Percentiles rank a stretch among this genome's conserved stretches.
phyloP scores from a whole-genome alignment of 1,140 invertebrate species.

The Drosophila burlai region DNA sequence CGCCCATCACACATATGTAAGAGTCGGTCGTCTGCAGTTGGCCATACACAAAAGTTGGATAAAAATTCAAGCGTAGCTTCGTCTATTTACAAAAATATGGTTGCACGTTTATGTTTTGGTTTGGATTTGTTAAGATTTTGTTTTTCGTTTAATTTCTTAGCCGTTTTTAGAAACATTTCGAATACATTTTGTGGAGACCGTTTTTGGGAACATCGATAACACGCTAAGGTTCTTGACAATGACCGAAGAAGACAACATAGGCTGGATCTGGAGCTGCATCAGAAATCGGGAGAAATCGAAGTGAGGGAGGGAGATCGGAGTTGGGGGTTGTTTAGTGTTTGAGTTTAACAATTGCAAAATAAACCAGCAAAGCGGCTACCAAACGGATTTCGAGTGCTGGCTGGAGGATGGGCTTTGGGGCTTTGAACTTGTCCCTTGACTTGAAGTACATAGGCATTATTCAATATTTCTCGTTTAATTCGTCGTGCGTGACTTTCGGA shows the following conservation, averaged over 20 bases:
- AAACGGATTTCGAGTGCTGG: constrained; percentile 11
- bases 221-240: constrained; percentile 35
- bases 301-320: not conserved
- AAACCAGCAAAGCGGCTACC: constrained; percentile 58
- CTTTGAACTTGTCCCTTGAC: constrained; percentile 31
- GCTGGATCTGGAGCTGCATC: constrained; percentile 11
- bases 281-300: constrained; percentile 14
- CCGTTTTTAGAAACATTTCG: constrained; percentile 59
- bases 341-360: constrained; percentile 79
- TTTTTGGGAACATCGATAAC: constrained; percentile 62
- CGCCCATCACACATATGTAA: constrained; percentile 33
- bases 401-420: constrained; percentile 21
- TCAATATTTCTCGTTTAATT: constrained; percentile 28
- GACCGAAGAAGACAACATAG: constrained; percentile 39
- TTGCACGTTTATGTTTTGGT: constrained; percentile 48
- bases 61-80: constrained; percentile 73
- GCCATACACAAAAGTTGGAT: constrained; percentile 66
- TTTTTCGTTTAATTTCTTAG: constrained; percentile 38
- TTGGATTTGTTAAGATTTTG: constrained; percentile 36
- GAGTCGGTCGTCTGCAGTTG: constrained; percentile 51
- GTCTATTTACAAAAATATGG: constrained; percentile 81
- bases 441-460: constrained; percentile 28
- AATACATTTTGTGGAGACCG: constrained; percentile 63
- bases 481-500: constrained; percentile 26
- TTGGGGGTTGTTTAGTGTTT: constrained; percentile 47